Percentiles rank a stretch among this genome's conserved stretches.
Evolutionary conservation across 2,888 invertebrate genomes (phyloP).

Genomic region (Anticlea derivata): DNA sequence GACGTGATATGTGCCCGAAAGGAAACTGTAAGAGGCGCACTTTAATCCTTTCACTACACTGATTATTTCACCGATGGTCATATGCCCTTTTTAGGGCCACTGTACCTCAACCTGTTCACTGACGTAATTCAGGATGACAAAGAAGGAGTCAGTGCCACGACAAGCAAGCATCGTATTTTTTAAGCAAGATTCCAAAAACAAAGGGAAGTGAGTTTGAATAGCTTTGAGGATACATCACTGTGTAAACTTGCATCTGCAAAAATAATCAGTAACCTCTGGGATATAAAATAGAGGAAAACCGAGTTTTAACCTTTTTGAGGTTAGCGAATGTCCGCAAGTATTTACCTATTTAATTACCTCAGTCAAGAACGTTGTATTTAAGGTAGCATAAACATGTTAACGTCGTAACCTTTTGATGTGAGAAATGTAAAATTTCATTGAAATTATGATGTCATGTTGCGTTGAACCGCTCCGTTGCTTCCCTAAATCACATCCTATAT

Average conservation of each 20-base stretch:
- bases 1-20: too few species aligned
- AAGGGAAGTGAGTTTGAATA: too few species aligned
- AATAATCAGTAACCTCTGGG: not conserved
- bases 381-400: slow-evolving; percentile 25
- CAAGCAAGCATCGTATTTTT: too few species aligned
- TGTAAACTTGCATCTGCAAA: not conserved
- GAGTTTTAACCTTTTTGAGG: slow-evolving; percentile 11
- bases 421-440: slow-evolving; percentile 26
- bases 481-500: slow-evolving; percentile 18
- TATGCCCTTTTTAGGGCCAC: too few species aligned
- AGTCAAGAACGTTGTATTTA: slow-evolving; percentile 27
- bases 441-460: slow-evolving; percentile 28
- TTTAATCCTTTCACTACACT: too few species aligned
- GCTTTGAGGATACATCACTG: too few species aligned
- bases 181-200: too few species aligned
- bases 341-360: slow-evolving; percentile 31
- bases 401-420: slow-evolving; percentile 30
- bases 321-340: slow-evolving; percentile 24
- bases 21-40: too few species aligned
- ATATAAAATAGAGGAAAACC: slow-evolving; percentile 17
- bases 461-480: slow-evolving; percentile 14
- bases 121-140: too few species aligned
- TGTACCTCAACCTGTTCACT: too few species aligned
- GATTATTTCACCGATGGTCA: too few species aligned
- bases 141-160: too few species aligned